A percentile compares a stretch with the other conserved stretches of the same genome.
Conservation (phyloP, 2,113 vertebrate species). For the Psophia crepitans region DNA sequence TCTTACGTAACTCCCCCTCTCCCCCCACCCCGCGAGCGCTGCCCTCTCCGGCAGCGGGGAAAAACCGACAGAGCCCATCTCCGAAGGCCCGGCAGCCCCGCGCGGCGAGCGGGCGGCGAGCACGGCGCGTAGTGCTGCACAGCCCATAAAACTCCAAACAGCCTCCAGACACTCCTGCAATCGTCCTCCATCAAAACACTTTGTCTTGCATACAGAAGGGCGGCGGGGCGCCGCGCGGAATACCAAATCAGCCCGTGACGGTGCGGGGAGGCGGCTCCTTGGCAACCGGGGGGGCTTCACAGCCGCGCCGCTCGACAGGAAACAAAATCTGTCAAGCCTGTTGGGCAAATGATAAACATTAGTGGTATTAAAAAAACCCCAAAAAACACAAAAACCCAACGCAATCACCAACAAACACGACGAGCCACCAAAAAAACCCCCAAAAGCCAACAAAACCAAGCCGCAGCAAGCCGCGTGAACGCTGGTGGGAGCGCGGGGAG, state of each 20-base stretch:
- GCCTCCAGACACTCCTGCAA: conserved; percentile 95
- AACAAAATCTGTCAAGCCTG: conserved; percentile 84
- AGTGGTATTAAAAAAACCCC: conserved; percentile 75
- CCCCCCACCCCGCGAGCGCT: conserved; percentile 74
- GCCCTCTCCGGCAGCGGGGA: conserved; percentile 68
- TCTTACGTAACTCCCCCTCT: conserved; percentile 37
- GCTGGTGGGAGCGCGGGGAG: no score
- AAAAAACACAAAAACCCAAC: background rate
- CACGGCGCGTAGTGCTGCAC: conserved; percentile 87
- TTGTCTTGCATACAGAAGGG: conserved; percentile 99
- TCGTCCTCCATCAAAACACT: conserved; percentile 99
- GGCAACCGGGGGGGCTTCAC: conserved; percentile 93
- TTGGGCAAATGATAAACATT: conserved; percentile 87
- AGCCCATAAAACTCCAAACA: conserved; percentile 96
- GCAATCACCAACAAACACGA: no score
- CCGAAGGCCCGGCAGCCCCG: conserved; percentile 12
- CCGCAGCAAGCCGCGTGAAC: no score
- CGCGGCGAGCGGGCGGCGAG: background rate
- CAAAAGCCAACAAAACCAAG: no score
- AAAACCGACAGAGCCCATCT: conserved; percentile 86
- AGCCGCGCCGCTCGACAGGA: conserved; percentile 87
- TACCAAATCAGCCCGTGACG: conserved; percentile 99
- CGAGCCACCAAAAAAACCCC: no score
- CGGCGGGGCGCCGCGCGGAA: conserved; percentile 90
- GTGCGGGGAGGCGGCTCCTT: conserved; percentile 93